Conservation (phyloP, 2,797 vertebrate genomes). For the Onychomys arenicola region DNA sequence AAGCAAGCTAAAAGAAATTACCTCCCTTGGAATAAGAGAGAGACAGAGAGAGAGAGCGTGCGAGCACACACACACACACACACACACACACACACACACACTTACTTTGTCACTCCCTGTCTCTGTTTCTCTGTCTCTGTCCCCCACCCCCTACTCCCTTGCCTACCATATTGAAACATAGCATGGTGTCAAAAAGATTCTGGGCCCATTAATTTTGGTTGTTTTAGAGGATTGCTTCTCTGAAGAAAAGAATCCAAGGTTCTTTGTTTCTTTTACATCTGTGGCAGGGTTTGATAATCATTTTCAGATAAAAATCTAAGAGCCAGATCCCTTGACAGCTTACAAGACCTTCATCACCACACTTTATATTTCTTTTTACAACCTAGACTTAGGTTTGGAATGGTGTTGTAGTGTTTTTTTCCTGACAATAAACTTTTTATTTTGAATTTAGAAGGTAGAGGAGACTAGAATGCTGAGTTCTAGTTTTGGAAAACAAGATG, state of each 20-base stretch:
- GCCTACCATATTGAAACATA: background rate
- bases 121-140: too few species aligned
- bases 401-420: background rate
- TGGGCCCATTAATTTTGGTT: background rate
- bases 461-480: background rate
- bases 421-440: background rate
- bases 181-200: background rate
- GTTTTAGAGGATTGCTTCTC: background rate
- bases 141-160: too few species aligned
- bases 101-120: background rate
- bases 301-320: constrained; percentile 11
- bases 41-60: too few species aligned
- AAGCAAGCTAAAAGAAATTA: background rate
- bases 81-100: background rate
- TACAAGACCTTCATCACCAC: background rate
- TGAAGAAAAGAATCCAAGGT: background rate
- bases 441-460: constrained; percentile 30
- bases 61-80: background rate
- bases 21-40: background rate
- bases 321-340: background rate
- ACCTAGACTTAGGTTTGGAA: background rate
- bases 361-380: background rate
- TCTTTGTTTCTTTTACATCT: background rate
- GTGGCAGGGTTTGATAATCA: background rate
- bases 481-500: background rate